Base-by-base conservation (phyloP, 2,888 invertebrate species). In the Sialis fuliginosa region DNA sequence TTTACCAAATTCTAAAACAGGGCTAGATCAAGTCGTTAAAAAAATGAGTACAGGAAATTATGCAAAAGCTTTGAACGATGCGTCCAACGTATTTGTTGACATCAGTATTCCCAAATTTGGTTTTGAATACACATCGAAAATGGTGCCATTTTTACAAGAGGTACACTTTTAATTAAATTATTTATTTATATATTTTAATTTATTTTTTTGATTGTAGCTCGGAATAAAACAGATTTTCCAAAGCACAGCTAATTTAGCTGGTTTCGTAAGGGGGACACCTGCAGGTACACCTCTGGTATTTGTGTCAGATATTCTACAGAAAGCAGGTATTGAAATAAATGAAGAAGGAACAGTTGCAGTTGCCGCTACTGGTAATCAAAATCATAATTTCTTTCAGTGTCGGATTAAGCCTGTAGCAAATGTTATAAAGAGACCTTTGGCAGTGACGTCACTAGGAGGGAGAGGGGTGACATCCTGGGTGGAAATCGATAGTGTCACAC, bases 191-290 rank as follows among this genome's bases (percentile, higher is more conserved):
- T 30, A 31, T 42, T 47, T 42, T 35, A 33, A 7, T 13, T 12
- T 43, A 44, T 6, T 13, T 13, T 47, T 46, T 30, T 44, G 52
- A 44, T 61, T 63, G 13, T 57, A 82, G 78, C 57, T 85, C 63
- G 85, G 86, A 1, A 70, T 87, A 22, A 65, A 70, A n/a, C 72
- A 79, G 54, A 77, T 85, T 45, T 88, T 88, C 56, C 75, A 75
- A 49, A 70, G 75, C 40, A 72, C 73, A 0, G 84, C 85, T 0
- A 79, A 78, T 8, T 69, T 87, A 54, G 76, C 80, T 1, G 79
- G 79, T 1, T 73, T 87, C 12, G 74, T 77, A 0, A 65, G 74
- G 10, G 77, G 79, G 0, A 72, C 71, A 48, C 62, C 62, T 0
- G 53, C 65, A 5, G 57, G 62, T 2, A 7, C 7, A 31, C 39